Percentiles rank a stretch among this genome's conserved stretches.
phyloP scores from a whole-genome alignment of 2,113 vertebrate species.

The Gasterosteus nipponicus region DNA sequence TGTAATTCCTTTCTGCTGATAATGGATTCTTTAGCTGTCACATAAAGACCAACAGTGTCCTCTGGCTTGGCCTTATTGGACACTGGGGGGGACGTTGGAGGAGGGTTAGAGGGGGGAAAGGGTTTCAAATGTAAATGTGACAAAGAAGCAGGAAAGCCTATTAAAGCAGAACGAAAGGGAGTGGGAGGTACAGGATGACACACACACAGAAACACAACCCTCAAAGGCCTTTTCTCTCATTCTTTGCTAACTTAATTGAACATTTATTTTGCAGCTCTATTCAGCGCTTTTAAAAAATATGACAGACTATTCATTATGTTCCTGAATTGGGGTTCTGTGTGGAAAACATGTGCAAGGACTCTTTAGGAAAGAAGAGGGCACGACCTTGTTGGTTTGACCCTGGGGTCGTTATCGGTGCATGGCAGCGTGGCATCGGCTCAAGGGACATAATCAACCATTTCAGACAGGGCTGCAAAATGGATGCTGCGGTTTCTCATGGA shows the following conservation, averaged over 20 bases:
- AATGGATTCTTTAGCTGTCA: constrained; percentile 50
- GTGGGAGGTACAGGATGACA: constrained; percentile 17
- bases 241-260: constrained; percentile 2
- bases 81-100: constrained; percentile 5
- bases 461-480: neutral
- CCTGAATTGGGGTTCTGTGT: neutral
- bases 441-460: constrained; percentile 23
- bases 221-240: constrained; percentile 9
- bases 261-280: neutral
- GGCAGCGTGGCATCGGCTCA: neutral
- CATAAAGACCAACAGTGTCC: constrained; percentile 57
- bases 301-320: neutral
- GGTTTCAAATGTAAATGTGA: constrained; percentile 71
- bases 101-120: neutral
- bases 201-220: constrained; percentile 3
- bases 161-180: constrained; percentile 32
- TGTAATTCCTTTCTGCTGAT: constrained; percentile 32
- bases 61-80: constrained; percentile 21
- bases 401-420: constrained; percentile 8
- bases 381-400: neutral
- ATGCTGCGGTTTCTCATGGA: neutral
- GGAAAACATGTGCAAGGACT: neutral
- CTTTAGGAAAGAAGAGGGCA: neutral
- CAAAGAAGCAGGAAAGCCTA: constrained; percentile 54
- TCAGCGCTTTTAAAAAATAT: neutral